Conservation (phyloP, 2,113 vertebrate species). For the Pionites leucogaster region DNA sequence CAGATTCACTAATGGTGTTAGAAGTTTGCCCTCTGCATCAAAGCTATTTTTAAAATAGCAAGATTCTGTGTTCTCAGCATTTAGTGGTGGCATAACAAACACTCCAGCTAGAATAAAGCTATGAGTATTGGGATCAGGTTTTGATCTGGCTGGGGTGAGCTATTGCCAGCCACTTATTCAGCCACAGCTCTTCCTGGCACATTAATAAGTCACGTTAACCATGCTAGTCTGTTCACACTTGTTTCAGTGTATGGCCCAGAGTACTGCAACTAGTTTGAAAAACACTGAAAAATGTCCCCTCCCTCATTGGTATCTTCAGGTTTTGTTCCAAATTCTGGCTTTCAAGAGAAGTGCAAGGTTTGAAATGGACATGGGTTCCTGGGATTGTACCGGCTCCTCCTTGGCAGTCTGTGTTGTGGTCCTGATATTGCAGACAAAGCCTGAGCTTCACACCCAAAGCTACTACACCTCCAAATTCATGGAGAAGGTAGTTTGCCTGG, state of each 20-base stretch:
- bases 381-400: accelerated
- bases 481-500: neutral
- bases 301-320: neutral
- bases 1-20: neutral
- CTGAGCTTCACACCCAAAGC: neutral
- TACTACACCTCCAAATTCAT: neutral
- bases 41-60: neutral
- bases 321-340: neutral
- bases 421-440: neutral
- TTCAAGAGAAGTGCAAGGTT: neutral
- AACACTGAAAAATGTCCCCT: neutral
- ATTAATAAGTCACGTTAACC: neutral
- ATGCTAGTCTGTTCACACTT: neutral
- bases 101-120: neutral
- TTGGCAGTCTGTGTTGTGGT: neutral
- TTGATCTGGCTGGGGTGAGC: neutral
- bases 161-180: neutral
- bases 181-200: neutral
- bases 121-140: neutral
- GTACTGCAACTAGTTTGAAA: neutral
- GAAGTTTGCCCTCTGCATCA: neutral
- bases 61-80: neutral
- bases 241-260: neutral
- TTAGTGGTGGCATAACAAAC: neutral
- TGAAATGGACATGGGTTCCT: neutral